These are phyloP conservation scores for Crenuchus spilurus DNA, from an alignment of 2,797 vertebrate species.

Conservation along the genomic window DNA sequence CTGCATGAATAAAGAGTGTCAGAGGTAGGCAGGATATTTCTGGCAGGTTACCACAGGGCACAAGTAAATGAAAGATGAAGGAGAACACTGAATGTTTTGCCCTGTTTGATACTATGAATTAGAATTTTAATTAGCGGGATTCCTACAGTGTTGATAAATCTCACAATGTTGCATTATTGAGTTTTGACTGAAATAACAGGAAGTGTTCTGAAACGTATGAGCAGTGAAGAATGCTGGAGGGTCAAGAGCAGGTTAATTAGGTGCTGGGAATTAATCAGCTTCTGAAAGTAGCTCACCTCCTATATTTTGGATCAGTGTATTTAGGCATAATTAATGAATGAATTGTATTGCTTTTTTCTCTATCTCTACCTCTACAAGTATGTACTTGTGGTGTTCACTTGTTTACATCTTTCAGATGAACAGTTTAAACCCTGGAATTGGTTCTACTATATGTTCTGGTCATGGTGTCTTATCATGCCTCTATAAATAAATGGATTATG, in stretches of 20 bases:
- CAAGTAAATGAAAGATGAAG: neutral
- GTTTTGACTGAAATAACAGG: neutral
- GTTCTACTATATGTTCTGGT: neutral
- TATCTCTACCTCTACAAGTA: no score
- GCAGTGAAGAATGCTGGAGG: no score
- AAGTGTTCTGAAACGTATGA: no score
- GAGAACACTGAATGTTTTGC: neutral
- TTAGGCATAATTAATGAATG: no score
- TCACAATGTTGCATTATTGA: neutral
- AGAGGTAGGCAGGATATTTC: neutral
- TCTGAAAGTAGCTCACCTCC: neutral
- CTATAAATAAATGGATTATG: neutral
- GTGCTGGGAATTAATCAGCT: neutral
- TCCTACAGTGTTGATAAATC: neutral
- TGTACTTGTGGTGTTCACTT: no score
- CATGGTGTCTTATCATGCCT: neutral
- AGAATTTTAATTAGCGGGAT: neutral
- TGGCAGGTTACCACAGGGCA: neutral
- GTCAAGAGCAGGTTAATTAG: neutral
- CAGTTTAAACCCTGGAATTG: neutral
- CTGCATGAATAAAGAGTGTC: neutral
- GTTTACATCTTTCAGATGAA: neutral
- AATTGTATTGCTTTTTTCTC: no score
- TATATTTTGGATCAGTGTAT: neutral
- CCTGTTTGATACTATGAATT: neutral